Conservation (phyloP, 2,113 vertebrate genomes). For the Ctenodactylus gundi region DNA sequence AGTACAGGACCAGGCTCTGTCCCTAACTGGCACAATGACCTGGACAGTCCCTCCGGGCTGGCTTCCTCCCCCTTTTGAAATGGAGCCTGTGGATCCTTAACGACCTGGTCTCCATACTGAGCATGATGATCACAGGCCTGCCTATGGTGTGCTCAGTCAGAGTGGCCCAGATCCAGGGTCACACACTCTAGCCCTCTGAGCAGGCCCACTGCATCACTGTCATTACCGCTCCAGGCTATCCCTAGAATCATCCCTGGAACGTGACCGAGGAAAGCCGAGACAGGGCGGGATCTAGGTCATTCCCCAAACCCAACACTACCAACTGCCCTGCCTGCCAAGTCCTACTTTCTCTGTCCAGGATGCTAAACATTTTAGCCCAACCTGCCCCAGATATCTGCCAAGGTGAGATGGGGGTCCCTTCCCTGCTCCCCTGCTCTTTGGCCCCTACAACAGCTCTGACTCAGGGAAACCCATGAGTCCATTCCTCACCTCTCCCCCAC, state of each 20-base stretch:
- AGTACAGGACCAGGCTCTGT: background rate
- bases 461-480: background rate
- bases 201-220: background rate
- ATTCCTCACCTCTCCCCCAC: background rate
- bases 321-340: fast-evolving
- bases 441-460: background rate
- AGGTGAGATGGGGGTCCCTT: background rate
- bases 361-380: conserved; percentile 13
- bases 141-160: background rate
- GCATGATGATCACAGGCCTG: background rate
- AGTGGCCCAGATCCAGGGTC: background rate
- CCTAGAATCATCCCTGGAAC: background rate
- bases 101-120: background rate
- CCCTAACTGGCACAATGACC: background rate
- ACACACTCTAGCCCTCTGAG: background rate
- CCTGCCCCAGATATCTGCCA: background rate
- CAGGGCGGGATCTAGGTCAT: background rate
- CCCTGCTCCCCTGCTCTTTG: background rate
- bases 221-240: background rate
- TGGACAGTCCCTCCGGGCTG: background rate
- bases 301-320: background rate
- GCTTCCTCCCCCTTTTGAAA: background rate
- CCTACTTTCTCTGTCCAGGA: background rate
- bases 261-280: background rate
- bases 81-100: background rate